Conservation (phyloP, 2,113 vertebrate genomes). For the Cnemophilus loriae region DNA sequence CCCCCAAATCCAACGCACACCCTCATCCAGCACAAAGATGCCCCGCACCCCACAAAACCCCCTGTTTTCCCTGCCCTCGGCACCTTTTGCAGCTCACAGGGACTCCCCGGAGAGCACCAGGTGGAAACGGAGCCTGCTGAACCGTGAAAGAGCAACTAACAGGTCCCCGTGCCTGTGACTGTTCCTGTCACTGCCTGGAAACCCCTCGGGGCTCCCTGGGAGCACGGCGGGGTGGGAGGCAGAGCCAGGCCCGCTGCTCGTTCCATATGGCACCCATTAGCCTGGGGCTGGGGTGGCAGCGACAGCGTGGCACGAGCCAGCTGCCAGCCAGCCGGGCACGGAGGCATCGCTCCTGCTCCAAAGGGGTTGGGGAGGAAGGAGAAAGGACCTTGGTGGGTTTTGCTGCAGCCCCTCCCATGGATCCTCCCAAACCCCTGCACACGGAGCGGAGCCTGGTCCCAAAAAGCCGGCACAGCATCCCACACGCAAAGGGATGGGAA, state of each 20-base stretch:
- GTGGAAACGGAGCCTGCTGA: neutral
- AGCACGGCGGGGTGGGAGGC: neutral
- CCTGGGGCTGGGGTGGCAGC: neutral
- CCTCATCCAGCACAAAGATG: neutral
- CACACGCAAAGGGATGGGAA: neutral
- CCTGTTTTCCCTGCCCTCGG: fast-evolving
- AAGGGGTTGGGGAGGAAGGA: neutral
- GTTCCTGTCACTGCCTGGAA: neutral
- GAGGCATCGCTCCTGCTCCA: neutral
- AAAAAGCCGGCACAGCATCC: fast-evolving
- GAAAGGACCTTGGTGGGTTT: neutral
- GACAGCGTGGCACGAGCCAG: neutral
- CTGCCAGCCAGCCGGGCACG: neutral
- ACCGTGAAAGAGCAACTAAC: slow-evolving; percentile 20
- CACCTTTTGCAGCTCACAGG: neutral
- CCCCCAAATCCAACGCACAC: neutral
- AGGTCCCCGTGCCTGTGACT: slow-evolving; percentile 7
- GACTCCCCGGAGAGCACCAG: neutral
- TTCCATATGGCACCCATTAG: neutral
- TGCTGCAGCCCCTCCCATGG: neutral
- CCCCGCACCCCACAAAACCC: fast-evolving
- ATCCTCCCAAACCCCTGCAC: fast-evolving
- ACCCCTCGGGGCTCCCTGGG: neutral
- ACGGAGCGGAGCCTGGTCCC: fast-evolving
- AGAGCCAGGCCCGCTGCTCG: neutral